Conservation (phyloP, 2,888 invertebrate species). For the Timema podura region DNA sequence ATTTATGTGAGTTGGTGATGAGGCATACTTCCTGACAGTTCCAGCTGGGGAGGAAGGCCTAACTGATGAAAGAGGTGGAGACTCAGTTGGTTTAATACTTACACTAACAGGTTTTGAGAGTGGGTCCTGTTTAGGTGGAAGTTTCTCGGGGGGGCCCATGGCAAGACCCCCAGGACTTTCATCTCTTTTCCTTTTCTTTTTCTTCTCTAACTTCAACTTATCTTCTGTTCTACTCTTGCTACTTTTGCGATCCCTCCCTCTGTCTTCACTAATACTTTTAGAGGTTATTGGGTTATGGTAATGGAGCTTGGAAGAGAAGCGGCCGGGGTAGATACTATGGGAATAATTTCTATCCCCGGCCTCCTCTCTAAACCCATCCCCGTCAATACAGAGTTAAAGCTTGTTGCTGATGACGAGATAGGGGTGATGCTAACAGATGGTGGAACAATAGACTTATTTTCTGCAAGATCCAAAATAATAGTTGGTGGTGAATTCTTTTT, state of each 20-base stretch:
- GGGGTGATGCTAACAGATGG: constrained; percentile 63
- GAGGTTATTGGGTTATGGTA: constrained; percentile 76
- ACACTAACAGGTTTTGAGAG: constrained; percentile 68
- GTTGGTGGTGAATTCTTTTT: constrained; percentile 46
- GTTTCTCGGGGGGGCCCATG: constrained; percentile 80
- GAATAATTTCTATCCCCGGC: constrained; percentile 82
- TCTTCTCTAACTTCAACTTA: constrained; percentile 54
- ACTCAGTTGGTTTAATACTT: constrained; percentile 66
- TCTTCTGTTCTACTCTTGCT: constrained; percentile 52
- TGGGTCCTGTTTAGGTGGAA: constrained; percentile 68
- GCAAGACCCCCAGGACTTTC: constrained; percentile 55
- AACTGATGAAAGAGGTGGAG: constrained; percentile 46
- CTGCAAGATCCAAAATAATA: constrained; percentile 48
- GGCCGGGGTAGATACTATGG: constrained; percentile 61
- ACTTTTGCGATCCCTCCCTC: constrained; percentile 39
- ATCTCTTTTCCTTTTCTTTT: constrained; percentile 69
- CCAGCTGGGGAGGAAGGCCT: constrained; percentile 61
- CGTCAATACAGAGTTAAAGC: constrained; percentile 56
- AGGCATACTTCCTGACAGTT: constrained; percentile 63
- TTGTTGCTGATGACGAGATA: constrained; percentile 43
- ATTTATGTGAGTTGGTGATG: constrained; percentile 60
- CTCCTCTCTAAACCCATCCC: constrained; percentile 61
- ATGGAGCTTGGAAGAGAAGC: constrained; percentile 72
- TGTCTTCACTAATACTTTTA: constrained; percentile 43
- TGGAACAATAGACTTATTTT: constrained; percentile 54